These are phyloP conservation scores for Spicauda simplicius DNA, from an alignment of 2,888 invertebrate genomes.

Conservation along the genomic window DNA sequence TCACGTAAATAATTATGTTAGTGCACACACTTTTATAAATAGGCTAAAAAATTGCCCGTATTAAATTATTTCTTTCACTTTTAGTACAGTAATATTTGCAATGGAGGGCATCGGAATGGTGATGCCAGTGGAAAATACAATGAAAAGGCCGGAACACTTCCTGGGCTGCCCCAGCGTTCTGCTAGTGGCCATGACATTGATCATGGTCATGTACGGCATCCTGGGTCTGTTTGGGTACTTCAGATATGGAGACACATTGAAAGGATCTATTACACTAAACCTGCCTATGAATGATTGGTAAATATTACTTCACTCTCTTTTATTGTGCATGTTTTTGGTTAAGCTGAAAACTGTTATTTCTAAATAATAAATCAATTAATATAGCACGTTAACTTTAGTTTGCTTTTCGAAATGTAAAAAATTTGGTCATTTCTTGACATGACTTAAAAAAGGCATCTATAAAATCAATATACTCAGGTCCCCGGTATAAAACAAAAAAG, in stretches of 20 bases:
- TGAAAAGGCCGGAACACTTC: conserved; percentile 92
- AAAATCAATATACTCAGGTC: no score
- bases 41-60: not conserved
- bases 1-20: no score
- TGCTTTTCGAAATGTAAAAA: no score
- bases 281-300: conserved; percentile 88
- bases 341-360: no score
- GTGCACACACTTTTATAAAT: not conserved
- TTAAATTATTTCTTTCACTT: conserved; percentile 17
- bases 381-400: no score
- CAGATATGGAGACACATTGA: conserved; percentile 89
- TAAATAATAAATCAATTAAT: no score
- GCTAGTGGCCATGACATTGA: conserved; percentile 92
- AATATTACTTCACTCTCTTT: conserved; percentile 41
- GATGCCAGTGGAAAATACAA: conserved; percentile 96
- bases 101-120: conserved; percentile 98
- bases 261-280: conserved; percentile 93
- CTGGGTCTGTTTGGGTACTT: conserved; percentile 96
- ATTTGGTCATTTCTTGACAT: no score
- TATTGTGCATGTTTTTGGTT: no score
- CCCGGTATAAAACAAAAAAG: no score
- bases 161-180: conserved; percentile 93
- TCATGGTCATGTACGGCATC: conserved; percentile 89
- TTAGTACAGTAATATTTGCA: conserved; percentile 96
- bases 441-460: no score